Evolutionary conservation across 2,888 invertebrate genomes (phyloP).

Genomic region (Cheilosia grossa): DNA sequence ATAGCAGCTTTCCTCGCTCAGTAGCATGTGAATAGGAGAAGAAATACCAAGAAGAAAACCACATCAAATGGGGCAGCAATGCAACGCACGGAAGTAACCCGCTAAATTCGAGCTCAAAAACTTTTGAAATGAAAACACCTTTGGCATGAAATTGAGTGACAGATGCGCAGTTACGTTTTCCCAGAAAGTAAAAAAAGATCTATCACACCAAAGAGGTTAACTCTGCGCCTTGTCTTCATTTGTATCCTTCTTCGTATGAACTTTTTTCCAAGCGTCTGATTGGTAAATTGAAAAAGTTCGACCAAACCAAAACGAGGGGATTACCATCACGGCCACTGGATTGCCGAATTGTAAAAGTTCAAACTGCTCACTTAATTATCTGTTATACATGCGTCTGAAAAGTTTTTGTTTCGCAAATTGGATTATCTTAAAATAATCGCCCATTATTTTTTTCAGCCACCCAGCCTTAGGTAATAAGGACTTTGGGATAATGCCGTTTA

Average conservation of each 20-base stretch:
- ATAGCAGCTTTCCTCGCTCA: conserved; percentile 2
- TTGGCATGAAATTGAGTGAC: neutral
- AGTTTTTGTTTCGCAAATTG: conserved; percentile 37
- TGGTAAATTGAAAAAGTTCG: conserved; percentile 42
- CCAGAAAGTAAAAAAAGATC: too few species aligned
- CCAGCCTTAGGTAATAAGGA: neutral
- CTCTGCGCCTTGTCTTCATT: neutral
- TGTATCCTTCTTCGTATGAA: neutral
- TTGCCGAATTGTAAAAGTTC: conserved; percentile 45
- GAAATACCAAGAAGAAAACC: conserved; percentile 11
- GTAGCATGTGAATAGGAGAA: conserved; percentile 3
- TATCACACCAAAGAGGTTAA: too few species aligned
- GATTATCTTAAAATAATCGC: conserved; percentile 47
- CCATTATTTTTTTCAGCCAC: conserved; percentile 13
- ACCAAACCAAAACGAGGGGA: conserved; percentile 20
- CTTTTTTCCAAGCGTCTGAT: neutral
- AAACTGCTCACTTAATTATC: conserved; percentile 51
- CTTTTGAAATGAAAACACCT: neutral
- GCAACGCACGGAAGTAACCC: neutral
- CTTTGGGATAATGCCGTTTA: conserved; percentile 21
- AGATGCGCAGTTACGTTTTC: neutral
- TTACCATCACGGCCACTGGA: conserved; percentile 30
- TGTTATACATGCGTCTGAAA: conserved; percentile 56
- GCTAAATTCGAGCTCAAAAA: conserved; percentile 7
- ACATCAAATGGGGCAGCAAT: conserved; percentile 9